These are phyloP conservation scores for Nanorana parkeri DNA, from an alignment of 2,113 vertebrate genomes.

Conservation along the genomic window DNA sequence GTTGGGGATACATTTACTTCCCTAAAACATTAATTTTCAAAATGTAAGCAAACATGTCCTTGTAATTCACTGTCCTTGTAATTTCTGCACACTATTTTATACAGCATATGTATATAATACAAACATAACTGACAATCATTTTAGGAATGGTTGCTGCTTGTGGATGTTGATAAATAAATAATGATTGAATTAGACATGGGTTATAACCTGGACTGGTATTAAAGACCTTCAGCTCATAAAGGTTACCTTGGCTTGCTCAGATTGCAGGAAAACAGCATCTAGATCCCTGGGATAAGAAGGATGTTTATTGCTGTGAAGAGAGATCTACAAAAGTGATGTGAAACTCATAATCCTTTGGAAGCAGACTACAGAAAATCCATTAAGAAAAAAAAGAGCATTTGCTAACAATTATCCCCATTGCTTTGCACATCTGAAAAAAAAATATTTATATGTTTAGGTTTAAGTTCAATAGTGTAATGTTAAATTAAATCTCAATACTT, in stretches of 20 bases:
- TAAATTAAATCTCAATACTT: constrained; percentile 42
- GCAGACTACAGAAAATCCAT: constrained; percentile 34
- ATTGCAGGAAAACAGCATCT: not conserved
- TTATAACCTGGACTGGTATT: constrained; percentile 2
- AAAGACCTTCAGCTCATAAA: constrained; percentile 18
- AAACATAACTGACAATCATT: not conserved
- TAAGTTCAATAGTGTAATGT: constrained; percentile 18
- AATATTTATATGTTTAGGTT: constrained; percentile 36
- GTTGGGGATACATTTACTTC: not conserved
- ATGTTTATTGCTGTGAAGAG: constrained; percentile 20
- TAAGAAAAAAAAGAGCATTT: not conserved
- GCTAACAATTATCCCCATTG: constrained; percentile 31
- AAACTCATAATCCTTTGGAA: constrained; percentile 28
- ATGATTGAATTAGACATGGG: constrained; percentile 37
- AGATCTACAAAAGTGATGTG: constrained; percentile 28
- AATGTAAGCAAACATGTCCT: not conserved
- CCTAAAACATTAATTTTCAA: not conserved
- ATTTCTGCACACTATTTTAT: constrained; percentile 7
- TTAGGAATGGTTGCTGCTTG: constrained; percentile 3
- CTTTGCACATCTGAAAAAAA: constrained; percentile 12
- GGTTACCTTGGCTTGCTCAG: constrained; percentile 25
- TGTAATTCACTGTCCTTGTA: not conserved
- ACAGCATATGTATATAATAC: not conserved
- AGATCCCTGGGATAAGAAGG: constrained; percentile 17
- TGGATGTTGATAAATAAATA: constrained; percentile 20